Evolutionary conservation across 2,113 vertebrate genomes (phyloP).

Genomic region (Stegastes partitus): DNA sequence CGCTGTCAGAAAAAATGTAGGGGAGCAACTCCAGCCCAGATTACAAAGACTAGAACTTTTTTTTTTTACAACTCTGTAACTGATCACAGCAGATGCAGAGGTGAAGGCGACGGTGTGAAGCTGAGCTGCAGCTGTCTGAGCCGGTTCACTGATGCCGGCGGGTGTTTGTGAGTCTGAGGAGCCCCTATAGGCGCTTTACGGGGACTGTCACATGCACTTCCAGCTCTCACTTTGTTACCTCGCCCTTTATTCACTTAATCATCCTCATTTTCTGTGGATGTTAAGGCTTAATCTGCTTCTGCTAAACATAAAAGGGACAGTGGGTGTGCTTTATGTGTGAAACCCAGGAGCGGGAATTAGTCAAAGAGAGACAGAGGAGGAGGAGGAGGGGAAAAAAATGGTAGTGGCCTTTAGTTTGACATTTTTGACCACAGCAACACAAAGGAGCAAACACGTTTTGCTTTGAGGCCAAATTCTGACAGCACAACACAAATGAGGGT

Average conservation of each 20-base stretch:
- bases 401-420: slow-evolving; percentile 63
- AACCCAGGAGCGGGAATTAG: slow-evolving; percentile 37
- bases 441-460: slow-evolving; percentile 13
- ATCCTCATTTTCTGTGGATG: slow-evolving; percentile 3
- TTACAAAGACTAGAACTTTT: slow-evolving; percentile 21
- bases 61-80: neutral
- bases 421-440: slow-evolving; percentile 49
- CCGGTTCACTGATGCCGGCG: neutral
- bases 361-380: slow-evolving; percentile 18
- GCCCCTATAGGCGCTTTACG: slow-evolving; percentile 34
- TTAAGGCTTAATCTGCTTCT: slow-evolving; percentile 8
- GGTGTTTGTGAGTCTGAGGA: slow-evolving; percentile 7
- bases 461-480: slow-evolving; percentile 37
- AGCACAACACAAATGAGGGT: slow-evolving; percentile 23
- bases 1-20: neutral
- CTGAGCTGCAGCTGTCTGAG: slow-evolving; percentile 29
- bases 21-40: neutral
- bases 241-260: slow-evolving; percentile 23
- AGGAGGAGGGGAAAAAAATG: slow-evolving; percentile 12
- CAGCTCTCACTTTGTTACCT: slow-evolving; percentile 2
- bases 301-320: neutral
- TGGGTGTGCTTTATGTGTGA: slow-evolving; percentile 23
- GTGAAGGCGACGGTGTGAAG: slow-evolving; percentile 20
- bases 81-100: slow-evolving; percentile 39
- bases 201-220: slow-evolving; percentile 15